phyloP scores from a whole-genome alignment of 2,113 vertebrate genomes.

The Equus przewalskii region DNA sequence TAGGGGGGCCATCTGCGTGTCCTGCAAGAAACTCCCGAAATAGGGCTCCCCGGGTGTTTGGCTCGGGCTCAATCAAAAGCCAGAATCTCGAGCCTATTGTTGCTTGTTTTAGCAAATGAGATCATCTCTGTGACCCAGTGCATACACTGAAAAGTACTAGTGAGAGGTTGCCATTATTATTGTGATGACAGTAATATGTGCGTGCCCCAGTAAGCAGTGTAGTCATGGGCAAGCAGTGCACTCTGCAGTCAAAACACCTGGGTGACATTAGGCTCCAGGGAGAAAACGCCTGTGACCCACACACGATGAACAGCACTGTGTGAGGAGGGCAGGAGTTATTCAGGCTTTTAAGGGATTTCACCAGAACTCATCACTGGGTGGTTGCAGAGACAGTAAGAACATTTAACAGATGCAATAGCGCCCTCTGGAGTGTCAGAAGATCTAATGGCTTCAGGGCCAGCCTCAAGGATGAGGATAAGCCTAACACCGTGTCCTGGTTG shows the following conservation, averaged over 20 bases:
- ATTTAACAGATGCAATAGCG: not conserved
- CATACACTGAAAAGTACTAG: too few species aligned
- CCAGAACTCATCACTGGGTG: too few species aligned
- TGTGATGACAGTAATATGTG: too few species aligned
- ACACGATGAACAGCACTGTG: not conserved
- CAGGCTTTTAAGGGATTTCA: too few species aligned
- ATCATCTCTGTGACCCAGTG: too few species aligned
- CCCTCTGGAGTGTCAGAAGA: not conserved
- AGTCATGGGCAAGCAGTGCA: not conserved
- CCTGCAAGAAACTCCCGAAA: not conserved
- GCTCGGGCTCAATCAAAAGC: too few species aligned
- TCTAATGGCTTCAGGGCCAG: not conserved
- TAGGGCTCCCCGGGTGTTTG: too few species aligned
- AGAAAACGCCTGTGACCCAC: not conserved
- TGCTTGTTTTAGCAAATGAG: too few species aligned
- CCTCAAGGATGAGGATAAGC: not conserved
- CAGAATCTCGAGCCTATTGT: too few species aligned
- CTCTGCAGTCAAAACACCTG: not conserved
- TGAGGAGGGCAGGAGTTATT: not conserved
- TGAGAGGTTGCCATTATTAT: too few species aligned
- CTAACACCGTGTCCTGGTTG: not conserved
- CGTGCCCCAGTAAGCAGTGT: not conserved
- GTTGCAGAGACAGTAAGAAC: not conserved
- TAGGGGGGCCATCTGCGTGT: not conserved
- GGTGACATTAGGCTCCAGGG: not conserved